phyloP scores from a whole-genome alignment of 2,797 vertebrate genomes.

The Rhinatrema bivittatum region DNA sequence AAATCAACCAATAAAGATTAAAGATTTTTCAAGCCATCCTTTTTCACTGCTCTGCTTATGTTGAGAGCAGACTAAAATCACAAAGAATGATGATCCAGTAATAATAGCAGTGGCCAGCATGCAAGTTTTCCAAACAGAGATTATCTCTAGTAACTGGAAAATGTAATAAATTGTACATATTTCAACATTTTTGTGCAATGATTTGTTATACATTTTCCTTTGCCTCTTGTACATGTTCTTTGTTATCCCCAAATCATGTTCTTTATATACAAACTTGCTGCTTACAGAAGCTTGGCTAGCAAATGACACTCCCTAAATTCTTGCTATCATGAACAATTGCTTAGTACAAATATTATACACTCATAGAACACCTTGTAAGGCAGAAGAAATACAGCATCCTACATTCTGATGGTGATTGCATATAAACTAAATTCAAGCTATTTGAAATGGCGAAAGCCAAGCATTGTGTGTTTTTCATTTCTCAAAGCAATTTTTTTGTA shows the following conservation, averaged over 20 bases:
- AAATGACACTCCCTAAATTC: neutral
- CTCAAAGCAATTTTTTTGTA: too few species aligned
- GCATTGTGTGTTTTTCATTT: constrained; percentile 20
- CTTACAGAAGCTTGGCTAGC: neutral
- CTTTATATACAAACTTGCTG: neutral
- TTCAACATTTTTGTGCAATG: constrained; percentile 4
- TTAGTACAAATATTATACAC: neutral
- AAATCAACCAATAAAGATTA: constrained; percentile 3
- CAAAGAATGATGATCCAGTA: neutral
- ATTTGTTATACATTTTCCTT: neutral
- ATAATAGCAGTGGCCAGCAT: constrained; percentile 8
- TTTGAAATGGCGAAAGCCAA: constrained; percentile 22
- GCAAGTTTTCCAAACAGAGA: constrained; percentile 1
- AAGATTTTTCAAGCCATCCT: neutral
- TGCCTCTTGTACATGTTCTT: neutral
- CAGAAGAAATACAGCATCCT: constrained; percentile 7
- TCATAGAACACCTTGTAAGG: constrained; percentile 15
- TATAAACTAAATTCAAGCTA: constrained; percentile 8
- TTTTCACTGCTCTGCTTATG: neutral
- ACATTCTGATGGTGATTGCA: neutral
- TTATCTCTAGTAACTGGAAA: constrained; percentile 1
- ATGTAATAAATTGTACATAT: neutral
- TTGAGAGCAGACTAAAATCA: constrained; percentile 8
- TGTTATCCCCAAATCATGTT: too few species aligned
- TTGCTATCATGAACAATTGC: neutral